These are phyloP conservation scores for Hyperoodon ampullatus DNA, from an alignment of 2,113 vertebrate genomes.

Conservation along the genomic window DNA sequence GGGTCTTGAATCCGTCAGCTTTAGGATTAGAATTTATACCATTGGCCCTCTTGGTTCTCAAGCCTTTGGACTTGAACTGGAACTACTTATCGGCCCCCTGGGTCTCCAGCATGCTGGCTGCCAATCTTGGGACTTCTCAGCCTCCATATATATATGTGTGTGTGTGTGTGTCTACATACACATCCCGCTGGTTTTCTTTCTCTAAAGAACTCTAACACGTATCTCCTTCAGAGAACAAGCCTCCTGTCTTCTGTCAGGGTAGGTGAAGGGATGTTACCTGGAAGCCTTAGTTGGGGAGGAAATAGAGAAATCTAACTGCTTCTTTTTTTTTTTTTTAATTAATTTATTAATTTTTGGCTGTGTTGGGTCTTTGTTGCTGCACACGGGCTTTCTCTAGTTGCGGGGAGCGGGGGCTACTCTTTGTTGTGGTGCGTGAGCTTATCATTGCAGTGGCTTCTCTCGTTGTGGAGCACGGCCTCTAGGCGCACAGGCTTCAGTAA, in stretches of 20 bases:
- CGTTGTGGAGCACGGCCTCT: too few relatives aligned
- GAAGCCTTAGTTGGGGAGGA: neutral
- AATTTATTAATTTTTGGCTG: too few relatives aligned
- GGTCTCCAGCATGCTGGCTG: neutral
- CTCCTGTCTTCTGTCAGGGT: neutral
- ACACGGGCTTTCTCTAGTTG: too few relatives aligned
- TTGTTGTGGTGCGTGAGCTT: too few relatives aligned
- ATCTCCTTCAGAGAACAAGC: neutral
- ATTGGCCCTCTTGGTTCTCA: too few relatives aligned
- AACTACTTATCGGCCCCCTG: neutral
- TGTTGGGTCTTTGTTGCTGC: too few relatives aligned
- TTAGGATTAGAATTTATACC: neutral
- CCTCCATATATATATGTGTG: fast-evolving
- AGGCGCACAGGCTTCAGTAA: fast-evolving
- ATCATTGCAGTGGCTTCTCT: too few relatives aligned
- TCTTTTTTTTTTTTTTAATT: too few relatives aligned
- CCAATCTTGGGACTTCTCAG: neutral
- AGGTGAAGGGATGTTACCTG: neutral
- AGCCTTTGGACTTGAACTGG: neutral
- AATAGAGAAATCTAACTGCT: neutral
- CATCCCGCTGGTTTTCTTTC: neutral
- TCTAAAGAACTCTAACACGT: neutral
- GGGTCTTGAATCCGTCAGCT: neutral
- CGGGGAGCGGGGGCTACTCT: too few relatives aligned
- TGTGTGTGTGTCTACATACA: too few relatives aligned